Conservation (phyloP, 35 echinoderm and acorn worm species). For the Apostichopus californicus region DNA sequence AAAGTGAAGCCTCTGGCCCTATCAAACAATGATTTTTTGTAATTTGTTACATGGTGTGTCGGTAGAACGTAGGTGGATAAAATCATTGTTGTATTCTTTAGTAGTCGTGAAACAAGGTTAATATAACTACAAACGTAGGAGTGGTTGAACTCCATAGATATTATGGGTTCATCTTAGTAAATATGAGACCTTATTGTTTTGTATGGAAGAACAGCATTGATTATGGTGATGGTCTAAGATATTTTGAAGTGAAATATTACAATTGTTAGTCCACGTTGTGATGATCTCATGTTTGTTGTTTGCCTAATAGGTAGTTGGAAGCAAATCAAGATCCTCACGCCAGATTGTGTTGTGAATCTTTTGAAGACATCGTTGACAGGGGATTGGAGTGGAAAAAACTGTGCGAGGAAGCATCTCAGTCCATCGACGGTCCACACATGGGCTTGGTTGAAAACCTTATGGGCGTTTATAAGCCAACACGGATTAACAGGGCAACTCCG, state of each 20-base stretch:
- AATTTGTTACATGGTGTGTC: too few relatives aligned
- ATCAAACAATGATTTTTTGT: too few relatives aligned
- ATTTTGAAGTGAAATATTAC: neutral
- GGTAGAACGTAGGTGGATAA: too few relatives aligned
- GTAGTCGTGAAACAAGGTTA: too few relatives aligned
- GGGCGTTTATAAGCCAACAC: neutral
- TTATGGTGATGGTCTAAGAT: too few relatives aligned
- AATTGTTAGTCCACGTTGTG: neutral
- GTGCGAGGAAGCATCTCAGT: neutral
- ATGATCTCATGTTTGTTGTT: neutral
- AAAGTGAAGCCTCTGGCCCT: too few relatives aligned
- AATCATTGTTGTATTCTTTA: too few relatives aligned
- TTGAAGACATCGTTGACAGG: neutral
- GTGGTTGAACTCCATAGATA: too few relatives aligned
- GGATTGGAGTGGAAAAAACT: neutral
- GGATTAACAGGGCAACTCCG: neutral
- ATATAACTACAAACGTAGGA: too few relatives aligned
- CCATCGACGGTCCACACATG: neutral
- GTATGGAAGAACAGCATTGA: too few relatives aligned
- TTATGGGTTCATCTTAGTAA: too few relatives aligned
- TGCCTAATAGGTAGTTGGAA: neutral
- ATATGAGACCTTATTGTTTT: too few relatives aligned
- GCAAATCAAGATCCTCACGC: neutral
- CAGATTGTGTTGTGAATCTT: neutral
- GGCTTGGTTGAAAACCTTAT: conserved; percentile 1